These are phyloP conservation scores for Oreochromis aureus DNA, from an alignment of 2,113 vertebrate genomes.

Conservation along the genomic window DNA sequence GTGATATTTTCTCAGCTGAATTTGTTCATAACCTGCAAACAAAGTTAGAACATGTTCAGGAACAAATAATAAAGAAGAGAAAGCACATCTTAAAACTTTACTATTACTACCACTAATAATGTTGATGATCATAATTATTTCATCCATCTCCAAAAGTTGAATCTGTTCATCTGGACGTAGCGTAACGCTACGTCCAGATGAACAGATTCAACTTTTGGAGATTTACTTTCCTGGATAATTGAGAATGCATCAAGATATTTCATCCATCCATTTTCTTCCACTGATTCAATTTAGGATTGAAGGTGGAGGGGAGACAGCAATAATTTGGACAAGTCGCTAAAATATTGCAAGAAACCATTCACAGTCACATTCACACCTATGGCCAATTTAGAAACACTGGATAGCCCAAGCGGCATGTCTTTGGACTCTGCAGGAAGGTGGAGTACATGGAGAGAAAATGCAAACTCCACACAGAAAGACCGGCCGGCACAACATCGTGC, in stretches of 20 bases:
- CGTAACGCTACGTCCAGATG: too few relatives aligned
- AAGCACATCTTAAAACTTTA: not conserved
- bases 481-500: not conserved
- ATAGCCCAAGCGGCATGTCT: not conserved
- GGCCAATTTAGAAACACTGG: not conserved
- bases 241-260: not conserved
- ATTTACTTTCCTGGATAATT: too few relatives aligned
- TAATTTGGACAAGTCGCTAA: not conserved
- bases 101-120: not conserved
- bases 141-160: not conserved
- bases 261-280: not conserved
- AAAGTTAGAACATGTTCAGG: not conserved
- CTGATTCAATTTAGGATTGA: not conserved
- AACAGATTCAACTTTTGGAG: too few relatives aligned
- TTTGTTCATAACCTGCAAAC: not conserved
- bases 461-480: not conserved
- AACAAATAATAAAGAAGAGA: not conserved
- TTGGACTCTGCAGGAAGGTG: not conserved
- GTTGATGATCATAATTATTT: not conserved
- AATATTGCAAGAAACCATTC: not conserved
- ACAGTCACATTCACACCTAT: not conserved
- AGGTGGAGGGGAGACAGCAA: not conserved
- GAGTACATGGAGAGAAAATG: not conserved
- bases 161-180: too few relatives aligned
- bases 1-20: not conserved